A percentile compares a stretch with the other conserved stretches of the same genome.
Evolutionary conservation across 1,140 invertebrate species (phyloP).

Genomic region (Drosophila auraria): DNA sequence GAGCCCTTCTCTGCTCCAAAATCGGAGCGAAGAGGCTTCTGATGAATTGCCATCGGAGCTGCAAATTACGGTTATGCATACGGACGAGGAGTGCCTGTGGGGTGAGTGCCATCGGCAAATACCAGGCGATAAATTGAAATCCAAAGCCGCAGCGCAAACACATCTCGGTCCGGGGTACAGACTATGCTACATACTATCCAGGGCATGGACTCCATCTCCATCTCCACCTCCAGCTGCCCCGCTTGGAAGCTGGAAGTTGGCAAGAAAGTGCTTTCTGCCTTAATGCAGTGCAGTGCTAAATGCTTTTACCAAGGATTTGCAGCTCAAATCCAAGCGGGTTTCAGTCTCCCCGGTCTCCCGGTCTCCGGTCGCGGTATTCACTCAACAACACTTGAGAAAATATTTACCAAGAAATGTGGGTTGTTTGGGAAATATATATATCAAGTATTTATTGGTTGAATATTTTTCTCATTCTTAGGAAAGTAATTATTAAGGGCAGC

Average conservation of each 20-base stretch:
- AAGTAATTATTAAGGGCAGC: too few relatives aligned
- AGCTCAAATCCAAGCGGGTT: constrained; percentile 59
- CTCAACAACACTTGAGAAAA: constrained; percentile 35
- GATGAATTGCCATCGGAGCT: constrained; percentile 76
- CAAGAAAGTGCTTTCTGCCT: constrained; percentile 58
- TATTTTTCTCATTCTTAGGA: neutral
- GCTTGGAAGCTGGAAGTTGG: constrained; percentile 18
- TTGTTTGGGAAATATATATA: neutral
- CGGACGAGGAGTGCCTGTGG: constrained; percentile 27
- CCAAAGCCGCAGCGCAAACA: constrained; percentile 71
- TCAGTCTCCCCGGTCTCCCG: constrained; percentile 1
- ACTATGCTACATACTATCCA: constrained; percentile 3
- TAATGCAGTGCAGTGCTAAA: constrained; percentile 79
- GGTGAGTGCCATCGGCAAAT: constrained; percentile 52
- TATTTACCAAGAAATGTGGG: constrained; percentile 3
- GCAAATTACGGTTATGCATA: constrained; percentile 76
- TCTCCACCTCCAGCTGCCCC: neutral
- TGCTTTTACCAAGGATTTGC: constrained; percentile 81
- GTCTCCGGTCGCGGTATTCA: constrained; percentile 19
- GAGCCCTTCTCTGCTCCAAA: constrained; percentile 25
- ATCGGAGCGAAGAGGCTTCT: constrained; percentile 23
- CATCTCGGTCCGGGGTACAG: constrained; percentile 10
- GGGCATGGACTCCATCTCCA: constrained; percentile 17
- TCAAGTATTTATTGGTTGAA: neutral
- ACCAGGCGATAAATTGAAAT: constrained; percentile 78